phyloP scores from a whole-genome alignment of 92 coral and sea anemone species.

The Meandrina meandrites region DNA sequence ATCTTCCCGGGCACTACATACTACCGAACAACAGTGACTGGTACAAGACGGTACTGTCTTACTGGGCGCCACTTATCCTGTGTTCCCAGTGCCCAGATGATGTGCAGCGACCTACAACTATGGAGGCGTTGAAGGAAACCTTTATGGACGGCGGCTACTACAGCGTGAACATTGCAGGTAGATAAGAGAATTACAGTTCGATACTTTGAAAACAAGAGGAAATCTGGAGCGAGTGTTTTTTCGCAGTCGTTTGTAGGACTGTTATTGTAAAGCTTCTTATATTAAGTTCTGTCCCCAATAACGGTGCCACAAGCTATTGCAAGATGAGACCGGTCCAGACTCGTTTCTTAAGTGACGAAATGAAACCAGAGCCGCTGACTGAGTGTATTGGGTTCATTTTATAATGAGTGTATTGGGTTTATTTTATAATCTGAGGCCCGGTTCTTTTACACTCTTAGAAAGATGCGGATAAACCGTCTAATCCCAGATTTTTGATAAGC shows the following conservation, averaged over 20 bases:
- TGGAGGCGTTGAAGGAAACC: conserved; percentile 43
- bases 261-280: no score
- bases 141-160: conserved; percentile 68
- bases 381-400: no score
- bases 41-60: conserved; percentile 68
- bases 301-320: no score
- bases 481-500: no score
- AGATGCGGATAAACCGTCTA: no score
- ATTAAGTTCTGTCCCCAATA: no score
- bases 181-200: not conserved
- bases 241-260: not conserved
- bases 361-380: no score
- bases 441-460: no score
- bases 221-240: not conserved
- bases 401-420: no score
- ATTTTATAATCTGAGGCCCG: no score
- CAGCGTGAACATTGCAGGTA: conserved; percentile 52
- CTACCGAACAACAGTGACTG: conserved; percentile 71
- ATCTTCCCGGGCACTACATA: conserved; percentile 85
- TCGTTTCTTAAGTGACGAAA: no score
- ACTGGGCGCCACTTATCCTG: conserved; percentile 81
- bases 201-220: not conserved
- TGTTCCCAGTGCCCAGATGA: conserved; percentile 56
- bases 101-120: conserved; percentile 42
- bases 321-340: no score